A percentile compares a stretch with the other conserved stretches of the same genome.
These are phyloP conservation scores for Etheostoma cragini DNA, from an alignment of 2,113 vertebrate species.

Conservation along the genomic window DNA sequence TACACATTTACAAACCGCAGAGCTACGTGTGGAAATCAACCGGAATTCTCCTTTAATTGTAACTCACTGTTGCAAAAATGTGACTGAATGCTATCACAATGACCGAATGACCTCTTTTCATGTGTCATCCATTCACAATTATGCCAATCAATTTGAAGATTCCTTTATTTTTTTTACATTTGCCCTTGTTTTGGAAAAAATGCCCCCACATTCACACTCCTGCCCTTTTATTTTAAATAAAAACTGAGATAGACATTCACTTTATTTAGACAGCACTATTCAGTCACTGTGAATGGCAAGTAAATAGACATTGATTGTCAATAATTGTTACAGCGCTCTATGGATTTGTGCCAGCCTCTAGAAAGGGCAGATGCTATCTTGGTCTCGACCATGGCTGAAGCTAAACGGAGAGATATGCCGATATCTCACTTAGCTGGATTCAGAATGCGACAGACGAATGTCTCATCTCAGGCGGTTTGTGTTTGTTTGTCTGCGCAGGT, in stretches of 20 bases:
- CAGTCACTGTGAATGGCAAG: conserved; percentile 75
- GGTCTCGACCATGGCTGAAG: conserved; percentile 42
- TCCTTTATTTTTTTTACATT: conserved; percentile 15
- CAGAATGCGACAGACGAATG: conserved; percentile 44
- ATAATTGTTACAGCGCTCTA: conserved; percentile 71
- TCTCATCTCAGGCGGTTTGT: conserved; percentile 28
- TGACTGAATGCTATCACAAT: not conserved
- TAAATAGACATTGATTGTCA: conserved; percentile 75
- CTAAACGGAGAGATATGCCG: conserved; percentile 63
- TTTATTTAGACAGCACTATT: conserved; percentile 58
- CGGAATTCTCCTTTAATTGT: too few species aligned
- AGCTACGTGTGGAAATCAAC: too few species aligned
- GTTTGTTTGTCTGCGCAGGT: conserved; percentile 4
- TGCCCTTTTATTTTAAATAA: conserved; percentile 54
- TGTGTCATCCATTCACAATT: conserved; percentile 11
- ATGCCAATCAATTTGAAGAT: conserved; percentile 2
- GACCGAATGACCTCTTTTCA: conserved; percentile 19
- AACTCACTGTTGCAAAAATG: not conserved
- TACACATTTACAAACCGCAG: too few species aligned
- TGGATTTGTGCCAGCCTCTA: conserved; percentile 60
- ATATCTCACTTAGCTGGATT: conserved; percentile 52
- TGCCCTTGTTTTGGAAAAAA: conserved; percentile 35
- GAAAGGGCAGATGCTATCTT: conserved; percentile 79
- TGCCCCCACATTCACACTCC: not conserved
- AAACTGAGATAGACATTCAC: conserved; percentile 31